Base-by-base conservation (phyloP, 2,797 vertebrate species). In the Champsocephalus esox region DNA sequence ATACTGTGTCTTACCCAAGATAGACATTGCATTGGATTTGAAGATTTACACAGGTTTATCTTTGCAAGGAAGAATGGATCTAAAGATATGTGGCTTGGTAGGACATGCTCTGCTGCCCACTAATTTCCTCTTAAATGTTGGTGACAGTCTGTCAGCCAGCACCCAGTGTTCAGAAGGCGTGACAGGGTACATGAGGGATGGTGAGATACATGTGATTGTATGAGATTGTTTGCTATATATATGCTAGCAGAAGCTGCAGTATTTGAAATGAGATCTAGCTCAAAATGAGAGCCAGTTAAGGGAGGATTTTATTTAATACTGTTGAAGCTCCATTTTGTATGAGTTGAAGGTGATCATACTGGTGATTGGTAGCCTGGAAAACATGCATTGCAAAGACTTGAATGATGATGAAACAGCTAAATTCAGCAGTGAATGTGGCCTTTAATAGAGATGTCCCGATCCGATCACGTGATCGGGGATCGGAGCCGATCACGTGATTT, bases 61-160 rank as follows among this genome's bases (percentile, higher is more conserved):
- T 66, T 76, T 16, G 56, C 0, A 10, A 62, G 70, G 58, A 64
- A 60, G 59, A 14, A 12, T 8, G 12, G 41, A 13, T 72, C 49
- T 50, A 19, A 63, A 81, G 71, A 82, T 76, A 66, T 54, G 59
- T 21, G 41, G 64, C 77, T 70, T 13, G 55, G 66, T 44, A 60
- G 65, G 57, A 83, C 81, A 83, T 61, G 79, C 79, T 86, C 78
- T 28, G 65, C 74, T 79, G 81, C 76, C 44, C 50, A 16, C 66
- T 81, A 86, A 87, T 90, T 84, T 89, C 52, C 43, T 79, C 63
- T 63, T 79, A 83, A 87, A 87, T 68, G 76, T 67, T 9, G 19
- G 59, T 75, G 81, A 83, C 72, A 72, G 72, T 58, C 56, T 73
- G 80, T 72, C 64, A 57, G 45, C 65, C 58, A 75, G 82, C 67